Base-by-base conservation (phyloP, 2,113 vertebrate genomes). In the Illadopsis cleaveri region DNA sequence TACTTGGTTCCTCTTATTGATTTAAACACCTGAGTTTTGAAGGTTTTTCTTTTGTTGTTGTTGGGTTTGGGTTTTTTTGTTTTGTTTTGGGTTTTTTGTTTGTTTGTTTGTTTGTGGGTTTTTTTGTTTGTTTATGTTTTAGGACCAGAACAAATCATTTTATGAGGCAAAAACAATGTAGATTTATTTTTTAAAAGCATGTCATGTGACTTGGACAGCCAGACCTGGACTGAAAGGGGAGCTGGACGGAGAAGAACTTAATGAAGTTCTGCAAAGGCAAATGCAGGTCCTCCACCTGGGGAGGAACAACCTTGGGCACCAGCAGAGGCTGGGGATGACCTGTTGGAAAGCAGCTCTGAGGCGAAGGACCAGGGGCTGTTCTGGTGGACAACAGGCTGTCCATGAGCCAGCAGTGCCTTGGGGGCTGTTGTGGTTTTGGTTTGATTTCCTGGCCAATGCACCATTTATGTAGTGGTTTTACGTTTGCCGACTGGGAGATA, bases 321-420 rank as follows among this genome's bases (percentile, higher is more conserved):
- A 28, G 12, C 28, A 44, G 0, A 0, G 44, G 18, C 27, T 58
- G 22, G 12, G 4, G 15, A 8, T 20, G 25, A 27, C 5, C 15
- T 37, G 7, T 10, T 65, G 58, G 35, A 65, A 65, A 57, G 31
- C 31, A 57, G 13, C 9, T 48, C 25, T 35, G 11, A 42, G 42
- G 21, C 50, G 50, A 72, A 56, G 44, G 15, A 37, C 22, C 10
- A 8, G 4, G 5, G 8, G 10, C 3, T 17, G 30, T 42, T 62
- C 30, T 48, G 9, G 7, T 25, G 17, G 8, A 16, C 18, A 72
- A 15, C 12, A 57, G 15, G 10, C 25, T 44, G 11, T 15, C 15
- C 21, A 50, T 2, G 2, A 57, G 21, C 50, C 58, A 64, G 35
- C 25, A 64, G 5, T 48, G 35, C 35, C 21, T 6, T 35, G 37